Conservation (phyloP, 64 coral and sea anemone genomes). For the Hydrozoanthus tunicans region DNA sequence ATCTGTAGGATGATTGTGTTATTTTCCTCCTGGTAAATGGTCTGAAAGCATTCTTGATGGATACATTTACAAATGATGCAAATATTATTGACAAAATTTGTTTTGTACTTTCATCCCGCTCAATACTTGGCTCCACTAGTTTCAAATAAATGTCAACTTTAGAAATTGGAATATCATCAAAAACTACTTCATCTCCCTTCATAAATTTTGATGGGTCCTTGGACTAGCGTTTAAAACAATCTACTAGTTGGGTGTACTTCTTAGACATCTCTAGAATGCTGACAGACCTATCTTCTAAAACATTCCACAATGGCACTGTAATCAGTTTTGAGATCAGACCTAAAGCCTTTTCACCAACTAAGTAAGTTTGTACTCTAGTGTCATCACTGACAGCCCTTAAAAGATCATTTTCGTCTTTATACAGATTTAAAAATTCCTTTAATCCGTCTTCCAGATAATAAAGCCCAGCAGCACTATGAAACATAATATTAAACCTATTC, state of each 20-base stretch:
- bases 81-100: conserved; percentile 23
- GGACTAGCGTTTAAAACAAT: neutral
- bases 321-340: conserved; percentile 16
- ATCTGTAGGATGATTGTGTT: conserved; percentile 22
- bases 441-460: conserved; percentile 16
- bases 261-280: conserved; percentile 44
- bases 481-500: conserved; percentile 50
- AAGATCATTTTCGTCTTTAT: conserved; percentile 47
- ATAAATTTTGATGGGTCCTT: neutral
- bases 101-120: conserved; percentile 44
- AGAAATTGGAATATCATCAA: neutral
- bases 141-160: conserved; percentile 27
- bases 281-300: conserved; percentile 29
- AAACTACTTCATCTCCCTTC: no score
- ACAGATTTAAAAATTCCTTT: conserved; percentile 21
- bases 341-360: conserved; percentile 29
- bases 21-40: conserved; percentile 48
- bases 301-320: conserved; percentile 16
- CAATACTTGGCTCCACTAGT: neutral
- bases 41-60: conserved; percentile 32
- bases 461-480: conserved; percentile 27
- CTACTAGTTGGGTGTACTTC: conserved; percentile 24
- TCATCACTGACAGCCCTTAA: neutral
- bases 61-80: conserved; percentile 31
- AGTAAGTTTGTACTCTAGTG: conserved; percentile 10